phyloP scores from a whole-genome alignment of 1,140 invertebrate species.

The Nixonia krombeini region DNA sequence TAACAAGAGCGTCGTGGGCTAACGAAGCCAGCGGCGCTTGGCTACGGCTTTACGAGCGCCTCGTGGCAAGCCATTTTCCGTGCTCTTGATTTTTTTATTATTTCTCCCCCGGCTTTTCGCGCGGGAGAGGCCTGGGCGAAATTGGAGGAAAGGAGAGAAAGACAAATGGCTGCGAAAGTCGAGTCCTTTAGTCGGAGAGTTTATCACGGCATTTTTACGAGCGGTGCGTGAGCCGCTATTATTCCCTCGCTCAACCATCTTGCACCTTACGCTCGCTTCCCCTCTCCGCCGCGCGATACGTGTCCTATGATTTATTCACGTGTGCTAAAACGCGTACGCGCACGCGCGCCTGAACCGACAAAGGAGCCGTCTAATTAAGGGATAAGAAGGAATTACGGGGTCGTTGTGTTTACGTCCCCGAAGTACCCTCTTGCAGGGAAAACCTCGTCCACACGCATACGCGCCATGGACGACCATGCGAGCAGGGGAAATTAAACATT shows the following conservation, averaged over 20 bases:
- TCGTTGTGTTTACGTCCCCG: neutral
- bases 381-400: neutral
- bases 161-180: neutral
- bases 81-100: neutral
- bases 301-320: slow-evolving; percentile 3
- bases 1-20: too few relatives aligned
- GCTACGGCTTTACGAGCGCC: neutral
- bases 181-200: too few relatives aligned
- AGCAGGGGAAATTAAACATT: neutral
- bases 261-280: neutral
- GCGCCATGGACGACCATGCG: neutral
- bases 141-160: neutral
- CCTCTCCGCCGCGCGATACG: neutral
- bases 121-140: neutral
- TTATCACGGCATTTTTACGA: neutral
- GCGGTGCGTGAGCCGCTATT: neutral
- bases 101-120: neutral
- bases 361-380: slow-evolving; percentile 1
- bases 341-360: neutral
- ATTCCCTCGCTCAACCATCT: neutral
- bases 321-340: neutral
- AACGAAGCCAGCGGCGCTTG: neutral
- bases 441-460: neutral
- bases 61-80: neutral
- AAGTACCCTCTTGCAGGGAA: neutral